Evolutionary conservation across 2,888 invertebrate species (phyloP).

Genomic region (Harmothoe impar): DNA sequence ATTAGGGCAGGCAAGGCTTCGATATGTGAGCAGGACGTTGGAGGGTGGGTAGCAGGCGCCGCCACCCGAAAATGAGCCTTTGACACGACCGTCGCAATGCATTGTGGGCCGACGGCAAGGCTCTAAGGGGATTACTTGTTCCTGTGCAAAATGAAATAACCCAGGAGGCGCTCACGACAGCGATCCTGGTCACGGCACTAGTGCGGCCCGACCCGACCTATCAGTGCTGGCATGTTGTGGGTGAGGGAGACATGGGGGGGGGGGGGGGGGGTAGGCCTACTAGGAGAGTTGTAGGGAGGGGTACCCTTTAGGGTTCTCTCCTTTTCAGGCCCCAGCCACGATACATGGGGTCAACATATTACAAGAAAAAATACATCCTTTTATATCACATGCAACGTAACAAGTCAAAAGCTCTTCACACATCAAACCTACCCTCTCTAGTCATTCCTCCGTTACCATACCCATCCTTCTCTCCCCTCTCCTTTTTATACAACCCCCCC

Average conservation of each 20-base stretch:
- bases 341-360: too few species aligned
- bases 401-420: too few species aligned
- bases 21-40: conserved; percentile 21
- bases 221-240: background rate
- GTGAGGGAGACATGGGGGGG: background rate
- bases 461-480: background rate
- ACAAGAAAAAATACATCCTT: too few species aligned
- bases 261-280: too few species aligned
- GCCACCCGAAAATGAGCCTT: conserved; percentile 56
- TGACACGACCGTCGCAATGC: conserved; percentile 56
- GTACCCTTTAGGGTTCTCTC: background rate
- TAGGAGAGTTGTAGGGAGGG: too few species aligned
- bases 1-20: background rate
- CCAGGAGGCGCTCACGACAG: conserved; percentile 35
- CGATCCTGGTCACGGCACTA: conserved; percentile 18
- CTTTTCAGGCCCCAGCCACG: background rate
- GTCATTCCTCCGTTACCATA: background rate
- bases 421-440: background rate
- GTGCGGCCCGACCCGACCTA: background rate
- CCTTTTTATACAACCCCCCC: background rate
- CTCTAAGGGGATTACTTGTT: conserved; percentile 58
- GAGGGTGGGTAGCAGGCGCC: background rate
- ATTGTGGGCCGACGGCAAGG: conserved; percentile 19
- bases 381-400: too few species aligned
- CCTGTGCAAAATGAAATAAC: conserved; percentile 59